Percentiles rank a stretch among this genome's conserved stretches.
phyloP scores from a whole-genome alignment of 2,888 invertebrate species.

The Agonopterix heracliana region DNA sequence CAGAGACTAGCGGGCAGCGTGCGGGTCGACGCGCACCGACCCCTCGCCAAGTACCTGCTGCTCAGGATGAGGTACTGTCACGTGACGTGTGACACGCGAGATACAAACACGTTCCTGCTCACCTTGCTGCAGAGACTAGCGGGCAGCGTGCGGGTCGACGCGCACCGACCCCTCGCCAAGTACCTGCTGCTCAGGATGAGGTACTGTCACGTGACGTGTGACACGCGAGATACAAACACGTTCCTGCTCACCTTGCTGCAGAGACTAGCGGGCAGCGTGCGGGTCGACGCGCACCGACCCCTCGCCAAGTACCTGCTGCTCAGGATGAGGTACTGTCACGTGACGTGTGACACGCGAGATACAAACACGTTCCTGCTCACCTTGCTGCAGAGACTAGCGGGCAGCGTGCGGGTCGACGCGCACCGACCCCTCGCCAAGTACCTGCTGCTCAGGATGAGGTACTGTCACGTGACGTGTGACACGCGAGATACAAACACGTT shows the following conservation, averaged over 20 bases:
- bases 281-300: conserved; percentile 90
- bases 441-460: conserved; percentile 85
- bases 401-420: conserved; percentile 85
- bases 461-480: background rate
- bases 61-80: conserved; percentile 80
- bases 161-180: conserved; percentile 88
- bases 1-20: conserved; percentile 83
- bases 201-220: conserved; percentile 24
- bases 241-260: conserved; percentile 83
- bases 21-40: conserved; percentile 89
- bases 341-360: conserved; percentile 36
- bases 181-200: conserved; percentile 89
- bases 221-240: conserved; percentile 55
- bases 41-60: conserved; percentile 88
- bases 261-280: conserved; percentile 80
- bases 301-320: conserved; percentile 87
- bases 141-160: conserved; percentile 84
- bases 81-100: conserved; percentile 19
- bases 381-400: conserved; percentile 83
- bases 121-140: conserved; percentile 83
- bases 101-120: too few species aligned
- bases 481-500: too few species aligned
- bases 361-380: too few species aligned
- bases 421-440: conserved; percentile 90
- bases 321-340: conserved; percentile 78